Conservation (phyloP, 2,888 invertebrate species). For the Drosophila acutilabella region DNA sequence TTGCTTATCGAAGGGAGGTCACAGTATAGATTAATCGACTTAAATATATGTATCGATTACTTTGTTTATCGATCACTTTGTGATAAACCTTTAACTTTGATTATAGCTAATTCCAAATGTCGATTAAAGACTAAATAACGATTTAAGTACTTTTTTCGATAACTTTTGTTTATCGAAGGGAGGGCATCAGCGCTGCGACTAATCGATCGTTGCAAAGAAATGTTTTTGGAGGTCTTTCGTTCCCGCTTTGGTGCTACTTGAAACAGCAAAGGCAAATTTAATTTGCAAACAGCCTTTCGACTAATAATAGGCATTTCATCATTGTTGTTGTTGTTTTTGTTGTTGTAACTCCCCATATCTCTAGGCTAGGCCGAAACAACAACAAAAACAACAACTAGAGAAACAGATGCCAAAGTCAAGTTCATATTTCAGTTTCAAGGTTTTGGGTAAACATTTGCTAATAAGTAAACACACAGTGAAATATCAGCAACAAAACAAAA, state of each 20-base stretch:
- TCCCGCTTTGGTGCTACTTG: constrained; percentile 29
- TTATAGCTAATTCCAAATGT: too few relatives aligned
- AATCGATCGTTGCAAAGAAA: not conserved
- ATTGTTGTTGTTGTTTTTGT: constrained; percentile 50
- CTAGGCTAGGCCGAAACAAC: constrained; percentile 39
- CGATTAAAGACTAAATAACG: too few relatives aligned
- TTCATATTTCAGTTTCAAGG: constrained; percentile 75
- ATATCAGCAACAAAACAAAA: constrained; percentile 27
- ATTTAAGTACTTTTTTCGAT: not conserved
- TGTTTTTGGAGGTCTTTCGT: not conserved
- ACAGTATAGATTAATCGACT: too few relatives aligned
- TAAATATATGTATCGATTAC: too few relatives aligned
- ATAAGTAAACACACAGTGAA: constrained; percentile 44
- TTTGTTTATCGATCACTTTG: too few relatives aligned
- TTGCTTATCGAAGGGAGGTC: too few relatives aligned
- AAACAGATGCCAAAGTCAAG: constrained; percentile 70
- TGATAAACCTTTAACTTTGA: too few relatives aligned
- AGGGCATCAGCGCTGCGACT: constrained; percentile 28
- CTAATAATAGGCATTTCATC: constrained; percentile 33
- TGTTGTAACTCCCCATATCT: constrained; percentile 60
- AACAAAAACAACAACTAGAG: constrained; percentile 12
- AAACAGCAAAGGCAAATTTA: constrained; percentile 51
- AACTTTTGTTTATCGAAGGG: not conserved
- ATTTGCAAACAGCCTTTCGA: constrained; percentile 51
- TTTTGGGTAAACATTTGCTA: constrained; percentile 67